A percentile compares a stretch with the other conserved stretches of the same genome.
Conservation (phyloP, 2,113 vertebrate species). For the Dicentrarchus labrax region DNA sequence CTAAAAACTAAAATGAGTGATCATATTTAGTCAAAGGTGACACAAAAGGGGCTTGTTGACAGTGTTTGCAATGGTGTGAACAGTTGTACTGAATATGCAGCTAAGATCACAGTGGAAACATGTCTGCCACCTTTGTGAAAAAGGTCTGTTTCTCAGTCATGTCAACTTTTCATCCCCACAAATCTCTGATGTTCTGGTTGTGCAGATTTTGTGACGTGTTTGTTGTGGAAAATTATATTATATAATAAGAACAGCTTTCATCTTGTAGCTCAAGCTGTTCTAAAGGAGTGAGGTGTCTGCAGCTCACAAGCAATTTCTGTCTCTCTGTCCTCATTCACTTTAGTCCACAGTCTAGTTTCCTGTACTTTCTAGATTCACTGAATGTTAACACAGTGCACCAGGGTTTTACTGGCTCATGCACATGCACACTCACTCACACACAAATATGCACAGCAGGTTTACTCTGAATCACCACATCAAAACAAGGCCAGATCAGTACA, state of each 20-base stretch:
- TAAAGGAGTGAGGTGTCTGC: neutral
- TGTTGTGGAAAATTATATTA: neutral
- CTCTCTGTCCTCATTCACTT: neutral
- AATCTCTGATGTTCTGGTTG: neutral
- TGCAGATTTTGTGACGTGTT: neutral
- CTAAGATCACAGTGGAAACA: neutral
- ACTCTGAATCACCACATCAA: conserved; percentile 42
- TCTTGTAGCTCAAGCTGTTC: neutral
- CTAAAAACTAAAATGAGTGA: neutral
- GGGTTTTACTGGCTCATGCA: neutral
- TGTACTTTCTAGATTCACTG: neutral
- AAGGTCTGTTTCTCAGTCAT: neutral
- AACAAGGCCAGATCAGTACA: conserved; percentile 33
- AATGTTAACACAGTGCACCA: neutral
- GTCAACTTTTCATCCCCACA: neutral
- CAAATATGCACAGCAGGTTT: conserved; percentile 23
- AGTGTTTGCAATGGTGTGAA: neutral
- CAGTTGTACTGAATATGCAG: neutral
- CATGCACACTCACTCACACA: neutral
- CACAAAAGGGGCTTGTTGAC: neutral
- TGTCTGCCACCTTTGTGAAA: neutral
- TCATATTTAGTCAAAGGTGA: neutral
- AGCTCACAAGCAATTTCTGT: neutral
- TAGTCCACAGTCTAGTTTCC: neutral
- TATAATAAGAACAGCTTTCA: conserved; percentile 4